phyloP scores from a whole-genome alignment of 2,113 vertebrate species.

The Phodopus roborovskii region DNA sequence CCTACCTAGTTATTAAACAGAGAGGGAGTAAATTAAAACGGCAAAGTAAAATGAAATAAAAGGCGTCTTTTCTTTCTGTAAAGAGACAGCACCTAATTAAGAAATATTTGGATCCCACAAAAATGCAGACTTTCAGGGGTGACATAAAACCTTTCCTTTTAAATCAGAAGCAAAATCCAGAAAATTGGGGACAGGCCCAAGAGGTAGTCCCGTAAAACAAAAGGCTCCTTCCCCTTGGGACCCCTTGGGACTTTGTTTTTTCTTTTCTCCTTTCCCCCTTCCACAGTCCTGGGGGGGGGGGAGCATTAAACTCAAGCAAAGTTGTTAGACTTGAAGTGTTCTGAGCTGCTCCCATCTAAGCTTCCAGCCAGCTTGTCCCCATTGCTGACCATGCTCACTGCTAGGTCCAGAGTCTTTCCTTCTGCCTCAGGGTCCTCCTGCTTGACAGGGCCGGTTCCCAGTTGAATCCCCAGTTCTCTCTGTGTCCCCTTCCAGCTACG shows the following conservation, averaged over 20 bases:
- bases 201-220: conserved; percentile 50
- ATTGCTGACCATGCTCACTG: accelerated
- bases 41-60: conserved; percentile 84
- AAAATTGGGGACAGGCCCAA: conserved; percentile 74
- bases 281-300: conserved; percentile 63
- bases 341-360: conserved; percentile 6
- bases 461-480: not conserved
- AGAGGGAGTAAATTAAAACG: conserved; percentile 84
- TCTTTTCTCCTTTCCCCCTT: not conserved
- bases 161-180: conserved; percentile 76
- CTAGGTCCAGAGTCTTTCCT: not conserved
- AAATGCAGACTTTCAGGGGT: conserved; percentile 79
- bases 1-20: conserved; percentile 86
- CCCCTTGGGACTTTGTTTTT: not conserved
- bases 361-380: not conserved
- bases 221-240: conserved; percentile 54
- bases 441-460: not conserved
- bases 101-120: conserved; percentile 86
- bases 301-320: conserved; percentile 59
- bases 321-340: conserved; percentile 65
- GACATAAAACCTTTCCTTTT: conserved; percentile 80
- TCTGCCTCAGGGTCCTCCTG: not conserved
- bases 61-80: conserved; percentile 79
- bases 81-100: conserved; percentile 86
- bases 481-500: not conserved